A percentile compares a stretch with the other conserved stretches of the same genome.
Conservation (phyloP, 2,797 vertebrate genomes). For the Aselliscus stoliczkanus region DNA sequence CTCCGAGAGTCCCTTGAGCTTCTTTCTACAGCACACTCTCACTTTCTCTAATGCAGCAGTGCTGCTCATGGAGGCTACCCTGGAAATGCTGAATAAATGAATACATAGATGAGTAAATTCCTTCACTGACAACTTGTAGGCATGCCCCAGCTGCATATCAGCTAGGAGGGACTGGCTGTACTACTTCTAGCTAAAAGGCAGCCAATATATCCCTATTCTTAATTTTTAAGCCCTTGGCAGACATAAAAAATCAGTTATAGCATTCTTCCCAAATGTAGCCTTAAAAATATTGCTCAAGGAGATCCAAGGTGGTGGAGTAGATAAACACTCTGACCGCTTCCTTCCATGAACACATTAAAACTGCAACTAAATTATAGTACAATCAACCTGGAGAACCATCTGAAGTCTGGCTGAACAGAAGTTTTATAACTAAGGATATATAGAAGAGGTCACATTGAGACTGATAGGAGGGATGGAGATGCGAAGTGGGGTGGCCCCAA, state of each 20-base stretch:
- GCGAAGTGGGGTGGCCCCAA: too few species aligned
- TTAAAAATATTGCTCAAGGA: conserved; percentile 33
- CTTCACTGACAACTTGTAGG: background rate
- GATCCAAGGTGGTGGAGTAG: too few species aligned
- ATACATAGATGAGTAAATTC: background rate
- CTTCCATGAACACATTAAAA: too few species aligned
- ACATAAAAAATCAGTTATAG: conserved; percentile 33
- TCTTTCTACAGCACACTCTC: background rate
- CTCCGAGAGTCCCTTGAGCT: background rate
- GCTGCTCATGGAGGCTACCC: background rate
- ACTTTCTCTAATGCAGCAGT: background rate
- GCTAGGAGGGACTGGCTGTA: background rate
- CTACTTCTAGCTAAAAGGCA: background rate
- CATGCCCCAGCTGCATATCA: background rate
- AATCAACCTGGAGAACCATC: too few species aligned
- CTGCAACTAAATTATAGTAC: too few species aligned
- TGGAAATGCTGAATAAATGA: background rate
- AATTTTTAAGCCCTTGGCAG: conserved; percentile 16
- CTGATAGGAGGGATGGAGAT: too few species aligned
- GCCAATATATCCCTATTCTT: background rate
- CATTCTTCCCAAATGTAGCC: background rate
- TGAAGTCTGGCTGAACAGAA: too few species aligned
- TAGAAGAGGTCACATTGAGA: too few species aligned
- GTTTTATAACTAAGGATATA: too few species aligned
- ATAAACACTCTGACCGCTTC: too few species aligned